Conservation (phyloP, 2,888 invertebrate species). For the Dynastes grantii region DNA sequence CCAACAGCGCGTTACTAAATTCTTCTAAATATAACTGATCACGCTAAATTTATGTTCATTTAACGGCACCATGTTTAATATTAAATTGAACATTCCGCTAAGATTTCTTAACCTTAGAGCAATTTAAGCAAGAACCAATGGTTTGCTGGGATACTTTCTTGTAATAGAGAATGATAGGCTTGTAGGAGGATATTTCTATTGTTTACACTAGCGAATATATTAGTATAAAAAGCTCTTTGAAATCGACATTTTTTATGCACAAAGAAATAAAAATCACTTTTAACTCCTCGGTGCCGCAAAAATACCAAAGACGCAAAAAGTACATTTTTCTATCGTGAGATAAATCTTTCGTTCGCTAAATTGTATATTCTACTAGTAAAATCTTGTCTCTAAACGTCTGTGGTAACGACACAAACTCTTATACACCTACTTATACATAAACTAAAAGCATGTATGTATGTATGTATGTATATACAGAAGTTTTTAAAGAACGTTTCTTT, state of each 20-base stretch:
- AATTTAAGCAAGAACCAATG: not conserved
- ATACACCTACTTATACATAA: not conserved
- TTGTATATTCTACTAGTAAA: conserved; percentile 17
- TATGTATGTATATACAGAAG: not conserved
- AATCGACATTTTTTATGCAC: not conserved
- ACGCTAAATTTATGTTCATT: conserved; percentile 48
- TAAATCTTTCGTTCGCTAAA: conserved; percentile 2
- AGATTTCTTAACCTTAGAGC: conserved; percentile 20
- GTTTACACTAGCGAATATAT: not conserved
- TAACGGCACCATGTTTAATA: conserved; percentile 48
- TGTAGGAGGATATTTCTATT: not conserved
- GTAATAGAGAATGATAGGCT: not conserved
- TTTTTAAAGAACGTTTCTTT: conserved; percentile 43
- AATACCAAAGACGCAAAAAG: not conserved
- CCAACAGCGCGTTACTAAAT: conserved; percentile 46
- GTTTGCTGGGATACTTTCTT: not conserved
- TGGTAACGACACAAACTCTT: not conserved
- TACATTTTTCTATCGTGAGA: conserved; percentile 7
- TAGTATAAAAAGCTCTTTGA: conserved; percentile 5
- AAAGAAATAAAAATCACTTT: not conserved
- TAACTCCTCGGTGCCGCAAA: not conserved
- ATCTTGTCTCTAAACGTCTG: not conserved
- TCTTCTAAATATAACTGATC: conserved; percentile 49
- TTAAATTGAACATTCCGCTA: conserved; percentile 43
- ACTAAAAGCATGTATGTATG: not conserved